Conservation (phyloP, 1,140 invertebrate genomes). For the Macrobrachium rosenbergii region DNA sequence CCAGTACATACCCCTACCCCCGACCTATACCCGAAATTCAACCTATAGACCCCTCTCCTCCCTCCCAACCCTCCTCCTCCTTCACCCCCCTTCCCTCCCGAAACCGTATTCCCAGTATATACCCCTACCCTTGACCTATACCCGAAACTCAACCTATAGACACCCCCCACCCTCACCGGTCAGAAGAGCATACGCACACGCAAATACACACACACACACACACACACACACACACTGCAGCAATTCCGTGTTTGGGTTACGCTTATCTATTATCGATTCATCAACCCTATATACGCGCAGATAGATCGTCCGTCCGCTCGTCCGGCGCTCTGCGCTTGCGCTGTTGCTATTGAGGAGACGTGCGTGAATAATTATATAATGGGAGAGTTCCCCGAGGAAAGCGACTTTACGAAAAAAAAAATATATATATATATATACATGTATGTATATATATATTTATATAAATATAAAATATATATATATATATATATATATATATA, state of each 20-base stretch:
- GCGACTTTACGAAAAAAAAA: too few relatives aligned
- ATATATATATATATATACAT: too few relatives aligned
- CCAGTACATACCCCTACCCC: too few relatives aligned
- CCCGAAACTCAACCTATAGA: neutral
- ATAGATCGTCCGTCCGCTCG: neutral
- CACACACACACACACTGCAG: slow-evolving; percentile 10
- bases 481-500: too few relatives aligned
- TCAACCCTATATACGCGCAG: too few relatives aligned
- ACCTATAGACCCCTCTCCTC: neutral
- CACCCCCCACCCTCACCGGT: neutral
- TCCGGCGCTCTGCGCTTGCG: neutral
- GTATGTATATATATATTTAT: too few relatives aligned
- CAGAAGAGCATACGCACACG: neutral
- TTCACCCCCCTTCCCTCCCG: neutral
- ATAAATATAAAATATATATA: too few relatives aligned
- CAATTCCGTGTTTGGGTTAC: neutral
- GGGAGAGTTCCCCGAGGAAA: too few relatives aligned
- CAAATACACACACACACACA: slow-evolving; percentile 16
- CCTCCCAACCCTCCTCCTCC: neutral
- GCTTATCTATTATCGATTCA: neutral
- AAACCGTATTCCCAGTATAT: neutral
- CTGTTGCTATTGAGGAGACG: too few relatives aligned
- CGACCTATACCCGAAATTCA: too few relatives aligned
- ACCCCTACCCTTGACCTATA: neutral
- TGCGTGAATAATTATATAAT: too few relatives aligned